These are phyloP conservation scores for Chymomyza fuscimana DNA, from an alignment of 2,888 invertebrate genomes.

Conservation along the genomic window DNA sequence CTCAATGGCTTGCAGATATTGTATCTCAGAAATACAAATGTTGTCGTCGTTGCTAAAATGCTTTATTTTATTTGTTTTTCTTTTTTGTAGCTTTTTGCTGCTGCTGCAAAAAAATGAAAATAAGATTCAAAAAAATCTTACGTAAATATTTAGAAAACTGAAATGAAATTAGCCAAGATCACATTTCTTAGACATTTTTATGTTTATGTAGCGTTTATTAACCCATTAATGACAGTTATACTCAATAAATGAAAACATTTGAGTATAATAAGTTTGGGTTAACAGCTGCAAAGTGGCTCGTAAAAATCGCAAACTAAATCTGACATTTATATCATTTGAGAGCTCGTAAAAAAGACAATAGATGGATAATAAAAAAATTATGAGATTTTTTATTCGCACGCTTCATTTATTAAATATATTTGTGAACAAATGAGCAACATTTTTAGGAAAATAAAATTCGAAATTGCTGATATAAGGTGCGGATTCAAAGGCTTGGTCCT, in stretches of 20 bases:
- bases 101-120: slow-evolving; percentile 24
- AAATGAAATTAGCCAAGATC: slow-evolving; percentile 32
- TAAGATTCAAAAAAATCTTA: slow-evolving; percentile 39
- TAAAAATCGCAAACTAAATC: slow-evolving; percentile 21
- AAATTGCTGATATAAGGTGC: no score
- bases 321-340: slow-evolving; percentile 6
- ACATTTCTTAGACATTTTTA: slow-evolving; percentile 9
- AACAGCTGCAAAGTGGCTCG: slow-evolving; percentile 31
- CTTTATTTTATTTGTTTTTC: no score
- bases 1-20: neutral
- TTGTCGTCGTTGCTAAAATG: neutral
- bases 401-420: no score
- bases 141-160: slow-evolving; percentile 45
- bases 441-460: no score
- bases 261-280: slow-evolving; percentile 42
- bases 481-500: no score
- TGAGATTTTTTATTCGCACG: no score
- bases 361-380: neutral
- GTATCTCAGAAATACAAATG: neutral
- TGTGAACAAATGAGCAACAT: no score
- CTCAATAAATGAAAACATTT: slow-evolving; percentile 33
- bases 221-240: slow-evolving; percentile 43
- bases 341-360: slow-evolving; percentile 1
- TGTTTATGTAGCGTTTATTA: slow-evolving; percentile 50
- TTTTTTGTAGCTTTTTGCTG: neutral